Conservation (phyloP, 2,888 invertebrate species). For the Cephus nigrinus region DNA sequence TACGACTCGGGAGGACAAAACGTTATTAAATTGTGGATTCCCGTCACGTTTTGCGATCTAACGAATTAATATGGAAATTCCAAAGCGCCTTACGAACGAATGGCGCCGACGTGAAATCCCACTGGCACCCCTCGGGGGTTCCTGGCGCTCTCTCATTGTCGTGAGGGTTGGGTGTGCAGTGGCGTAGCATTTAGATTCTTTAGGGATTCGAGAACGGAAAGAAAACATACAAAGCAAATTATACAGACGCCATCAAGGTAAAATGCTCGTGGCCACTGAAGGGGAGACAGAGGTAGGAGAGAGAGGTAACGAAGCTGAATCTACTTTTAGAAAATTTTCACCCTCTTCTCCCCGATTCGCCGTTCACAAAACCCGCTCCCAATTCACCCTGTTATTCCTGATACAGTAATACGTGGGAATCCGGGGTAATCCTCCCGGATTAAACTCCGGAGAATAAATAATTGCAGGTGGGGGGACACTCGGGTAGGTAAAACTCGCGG, state of each 20-base stretch:
- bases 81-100: constrained; percentile 47
- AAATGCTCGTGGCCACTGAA: neutral
- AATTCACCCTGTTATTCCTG: neutral
- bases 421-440: neutral
- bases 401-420: neutral
- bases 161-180: neutral
- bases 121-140: constrained; percentile 12
- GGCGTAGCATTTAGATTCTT: neutral
- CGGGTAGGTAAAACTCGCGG: neutral
- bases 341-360: neutral
- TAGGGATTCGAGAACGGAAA: neutral
- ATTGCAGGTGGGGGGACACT: neutral
- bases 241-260: neutral
- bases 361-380: neutral
- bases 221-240: neutral
- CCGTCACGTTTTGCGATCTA: constrained; percentile 51
- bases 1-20: constrained; percentile 32
- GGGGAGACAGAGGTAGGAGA: neutral
- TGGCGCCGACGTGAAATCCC: constrained; percentile 41
- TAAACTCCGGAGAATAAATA: neutral
- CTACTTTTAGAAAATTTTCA: neutral
- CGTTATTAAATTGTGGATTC: constrained; percentile 51
- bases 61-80: constrained; percentile 60
- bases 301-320: neutral
- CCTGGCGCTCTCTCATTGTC: constrained; percentile 27